phyloP scores from a whole-genome alignment of 1,140 invertebrate genomes.

The Gerris buenoi region DNA sequence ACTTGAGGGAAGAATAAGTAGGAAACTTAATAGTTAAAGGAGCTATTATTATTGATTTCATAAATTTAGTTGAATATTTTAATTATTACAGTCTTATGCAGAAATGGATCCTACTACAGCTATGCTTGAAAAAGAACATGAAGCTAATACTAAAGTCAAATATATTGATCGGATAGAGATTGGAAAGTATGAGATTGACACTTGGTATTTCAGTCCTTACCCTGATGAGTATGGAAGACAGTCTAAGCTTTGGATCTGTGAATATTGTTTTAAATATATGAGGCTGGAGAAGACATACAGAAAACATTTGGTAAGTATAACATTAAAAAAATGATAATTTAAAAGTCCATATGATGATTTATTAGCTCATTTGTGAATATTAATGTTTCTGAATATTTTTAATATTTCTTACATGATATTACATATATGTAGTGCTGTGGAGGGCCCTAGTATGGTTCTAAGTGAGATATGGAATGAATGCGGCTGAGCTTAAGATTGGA shows the following conservation, averaged over 20 bases:
- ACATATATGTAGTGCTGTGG: no score
- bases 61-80: no score
- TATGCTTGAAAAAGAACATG: constrained; percentile 93
- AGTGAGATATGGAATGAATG: no score
- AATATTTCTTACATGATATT: no score
- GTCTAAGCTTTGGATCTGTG: constrained; percentile 89
- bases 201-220: constrained; percentile 98
- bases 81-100: constrained; percentile 25
- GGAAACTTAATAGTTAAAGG: no score
- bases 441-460: no score
- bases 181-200: constrained; percentile 92
- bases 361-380: no score
- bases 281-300: constrained; percentile 77
- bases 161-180: constrained; percentile 96
- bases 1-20: no score
- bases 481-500: no score
- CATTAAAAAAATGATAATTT: not conserved
- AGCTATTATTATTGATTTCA: no score
- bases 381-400: no score
- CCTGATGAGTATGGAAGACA: constrained; percentile 94
- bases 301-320: constrained; percentile 51
- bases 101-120: constrained; percentile 53
- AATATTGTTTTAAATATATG: constrained; percentile 97
- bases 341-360: not conserved
- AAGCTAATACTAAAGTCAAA: constrained; percentile 95